phyloP scores from a whole-genome alignment of 2,113 vertebrate species.

The Ameiurus melas region DNA sequence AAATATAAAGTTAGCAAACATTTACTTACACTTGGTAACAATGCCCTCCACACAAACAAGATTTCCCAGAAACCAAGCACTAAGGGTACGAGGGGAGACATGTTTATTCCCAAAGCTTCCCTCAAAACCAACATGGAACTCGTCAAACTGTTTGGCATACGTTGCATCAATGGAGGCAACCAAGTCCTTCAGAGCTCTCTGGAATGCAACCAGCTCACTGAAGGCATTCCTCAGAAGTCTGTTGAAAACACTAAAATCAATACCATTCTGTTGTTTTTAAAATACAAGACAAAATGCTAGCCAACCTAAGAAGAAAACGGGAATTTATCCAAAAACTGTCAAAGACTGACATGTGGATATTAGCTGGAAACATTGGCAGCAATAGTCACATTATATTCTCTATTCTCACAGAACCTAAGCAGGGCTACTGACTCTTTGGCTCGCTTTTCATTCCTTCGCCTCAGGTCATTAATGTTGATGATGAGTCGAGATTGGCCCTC shows the following conservation, averaged over 20 bases:
- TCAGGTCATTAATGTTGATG: constrained; percentile 64
- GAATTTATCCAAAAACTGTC: neutral
- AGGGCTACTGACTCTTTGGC: constrained; percentile 56
- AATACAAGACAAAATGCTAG: neutral
- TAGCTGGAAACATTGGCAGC: neutral
- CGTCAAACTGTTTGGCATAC: constrained; percentile 70
- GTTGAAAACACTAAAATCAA: neutral
- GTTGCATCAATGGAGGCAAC: constrained; percentile 68
- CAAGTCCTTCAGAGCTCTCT: constrained; percentile 76
- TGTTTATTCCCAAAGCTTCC: constrained; percentile 67
- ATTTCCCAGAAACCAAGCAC: constrained; percentile 67
- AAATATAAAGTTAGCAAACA: neutral
- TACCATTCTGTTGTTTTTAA: neutral
- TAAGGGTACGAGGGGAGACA: constrained; percentile 64
- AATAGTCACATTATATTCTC: neutral
- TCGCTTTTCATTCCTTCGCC: constrained; percentile 62
- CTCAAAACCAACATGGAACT: constrained; percentile 69
- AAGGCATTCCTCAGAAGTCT: constrained; percentile 73
- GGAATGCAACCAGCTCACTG: constrained; percentile 72
- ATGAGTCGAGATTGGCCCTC: constrained; percentile 60
- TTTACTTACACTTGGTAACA: constrained; percentile 71
- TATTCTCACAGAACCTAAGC: neutral
- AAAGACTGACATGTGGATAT: neutral
- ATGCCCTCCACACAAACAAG: constrained; percentile 75
- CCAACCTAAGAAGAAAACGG: neutral